Conservation (phyloP, 2,888 invertebrate species). For the Lordiphosa fenestrarum region DNA sequence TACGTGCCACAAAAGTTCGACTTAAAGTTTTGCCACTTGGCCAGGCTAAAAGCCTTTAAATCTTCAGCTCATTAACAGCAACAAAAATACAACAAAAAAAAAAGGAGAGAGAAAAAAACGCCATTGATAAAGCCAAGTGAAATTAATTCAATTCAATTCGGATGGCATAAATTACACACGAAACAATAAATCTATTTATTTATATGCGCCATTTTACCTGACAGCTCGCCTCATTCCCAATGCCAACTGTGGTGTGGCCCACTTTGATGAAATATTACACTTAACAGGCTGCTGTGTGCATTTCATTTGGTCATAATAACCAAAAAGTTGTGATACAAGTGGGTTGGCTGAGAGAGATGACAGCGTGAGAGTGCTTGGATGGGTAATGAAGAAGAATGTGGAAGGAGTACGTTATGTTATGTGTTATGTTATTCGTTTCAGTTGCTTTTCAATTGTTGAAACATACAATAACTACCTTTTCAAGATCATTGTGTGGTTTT, state of each 20-base stretch:
- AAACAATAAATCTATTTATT: constrained; percentile 40
- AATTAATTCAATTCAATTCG: constrained; percentile 30
- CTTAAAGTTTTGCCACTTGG: constrained; percentile 10
- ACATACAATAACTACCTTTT: too few relatives aligned
- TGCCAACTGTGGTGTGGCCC: constrained; percentile 12
- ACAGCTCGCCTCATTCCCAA: neutral
- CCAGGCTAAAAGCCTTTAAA: constrained; percentile 11
- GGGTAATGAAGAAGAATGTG: too few relatives aligned
- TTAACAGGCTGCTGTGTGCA: constrained; percentile 50
- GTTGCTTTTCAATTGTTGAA: too few relatives aligned
- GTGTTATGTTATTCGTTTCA: too few relatives aligned
- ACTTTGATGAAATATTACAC: constrained; percentile 63
- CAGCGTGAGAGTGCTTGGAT: neutral
- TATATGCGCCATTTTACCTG: constrained; percentile 39
- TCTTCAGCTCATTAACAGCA: constrained; percentile 39
- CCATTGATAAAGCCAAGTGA: constrained; percentile 53
- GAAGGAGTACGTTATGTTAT: too few relatives aligned
- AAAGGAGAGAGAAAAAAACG: too few relatives aligned
- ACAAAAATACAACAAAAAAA: constrained; percentile 7
- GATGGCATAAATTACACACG: constrained; percentile 30
- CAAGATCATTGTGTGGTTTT: too few relatives aligned
- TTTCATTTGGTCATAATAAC: constrained; percentile 66
- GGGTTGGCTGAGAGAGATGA: constrained; percentile 7
- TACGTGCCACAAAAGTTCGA: constrained; percentile 26
- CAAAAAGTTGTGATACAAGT: constrained; percentile 50